These are phyloP conservation scores for Crocuta crocuta DNA, from an alignment of 2,113 vertebrate species.

Conservation along the genomic window DNA sequence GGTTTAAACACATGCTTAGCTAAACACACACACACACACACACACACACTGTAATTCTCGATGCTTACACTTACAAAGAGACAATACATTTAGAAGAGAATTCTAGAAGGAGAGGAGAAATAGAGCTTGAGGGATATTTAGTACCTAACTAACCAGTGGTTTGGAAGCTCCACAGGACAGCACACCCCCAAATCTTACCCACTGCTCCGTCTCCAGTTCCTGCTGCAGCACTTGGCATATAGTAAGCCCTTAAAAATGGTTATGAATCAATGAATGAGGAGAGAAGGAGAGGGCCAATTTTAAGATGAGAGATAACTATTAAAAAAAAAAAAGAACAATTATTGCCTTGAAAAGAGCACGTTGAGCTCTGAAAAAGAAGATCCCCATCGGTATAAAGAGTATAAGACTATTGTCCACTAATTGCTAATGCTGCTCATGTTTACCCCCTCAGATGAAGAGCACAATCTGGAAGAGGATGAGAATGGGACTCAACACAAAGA, in stretches of 20 bases:
- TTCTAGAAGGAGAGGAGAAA: constrained; percentile 9
- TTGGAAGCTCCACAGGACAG: not conserved
- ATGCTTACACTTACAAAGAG: not conserved
- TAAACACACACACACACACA: not conserved
- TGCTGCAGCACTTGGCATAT: not conserved
- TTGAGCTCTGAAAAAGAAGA: constrained; percentile 31
- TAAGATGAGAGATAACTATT: not conserved
- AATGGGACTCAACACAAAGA: not conserved
- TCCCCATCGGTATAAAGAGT: not conserved
- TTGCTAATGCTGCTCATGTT: constrained; percentile 23
- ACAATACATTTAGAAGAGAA: constrained; percentile 16
- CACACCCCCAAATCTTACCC: not conserved
- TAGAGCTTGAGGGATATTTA: not conserved
- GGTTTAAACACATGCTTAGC: constrained; percentile 25
- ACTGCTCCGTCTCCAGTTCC: not conserved
- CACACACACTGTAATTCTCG: not conserved
- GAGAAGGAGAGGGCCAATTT: not conserved
- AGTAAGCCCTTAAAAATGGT: not conserved
- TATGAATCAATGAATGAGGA: not conserved
- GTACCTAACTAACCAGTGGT: not conserved
- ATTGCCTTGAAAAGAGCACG: not conserved
- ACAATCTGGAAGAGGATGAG: not conserved
- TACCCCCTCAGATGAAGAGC: constrained; percentile 83
- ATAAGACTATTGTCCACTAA: not conserved
- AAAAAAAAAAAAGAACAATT: not conserved